These are phyloP conservation scores for Steatocranus sp. DNA, from an alignment of 2,797 vertebrate species.

Conservation along the genomic window DNA sequence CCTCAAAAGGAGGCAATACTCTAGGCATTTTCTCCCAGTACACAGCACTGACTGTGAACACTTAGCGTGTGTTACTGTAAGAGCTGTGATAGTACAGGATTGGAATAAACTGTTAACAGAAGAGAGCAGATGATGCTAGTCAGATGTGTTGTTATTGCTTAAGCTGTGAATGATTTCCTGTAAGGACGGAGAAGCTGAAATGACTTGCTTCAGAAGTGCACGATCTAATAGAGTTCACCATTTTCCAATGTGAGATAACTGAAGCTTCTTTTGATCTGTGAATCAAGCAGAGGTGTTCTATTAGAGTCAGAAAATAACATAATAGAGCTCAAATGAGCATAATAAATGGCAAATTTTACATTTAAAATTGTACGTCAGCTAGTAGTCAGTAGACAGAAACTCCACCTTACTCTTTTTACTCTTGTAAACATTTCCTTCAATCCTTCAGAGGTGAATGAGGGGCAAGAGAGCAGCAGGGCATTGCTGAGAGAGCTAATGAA, in stretches of 20 bases:
- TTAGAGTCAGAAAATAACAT: neutral
- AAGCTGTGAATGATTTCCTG: neutral
- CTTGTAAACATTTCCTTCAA: slow-evolving; percentile 3
- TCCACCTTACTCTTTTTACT: neutral
- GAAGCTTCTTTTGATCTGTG: neutral
- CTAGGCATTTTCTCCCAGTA: neutral
- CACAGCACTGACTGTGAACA: neutral
- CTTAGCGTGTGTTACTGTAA: neutral
- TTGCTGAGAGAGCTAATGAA: slow-evolving; percentile 72
- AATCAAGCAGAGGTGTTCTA: neutral
- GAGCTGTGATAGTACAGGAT: neutral
- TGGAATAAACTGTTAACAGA: neutral
- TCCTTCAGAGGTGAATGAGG: slow-evolving; percentile 49
- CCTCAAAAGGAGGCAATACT: neutral
- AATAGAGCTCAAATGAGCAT: neutral
- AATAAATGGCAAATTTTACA: neutral
- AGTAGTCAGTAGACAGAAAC: neutral
- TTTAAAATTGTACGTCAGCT: neutral
- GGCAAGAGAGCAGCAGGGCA: slow-evolving; percentile 27
- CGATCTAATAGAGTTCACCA: neutral
- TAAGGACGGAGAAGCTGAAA: neutral
- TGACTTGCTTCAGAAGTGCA: neutral
- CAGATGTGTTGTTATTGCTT: neutral
- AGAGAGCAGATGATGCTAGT: neutral
- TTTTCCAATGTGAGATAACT: neutral